Conservation (phyloP, 2,888 invertebrate genomes). For the Rotaria sp. region DNA sequence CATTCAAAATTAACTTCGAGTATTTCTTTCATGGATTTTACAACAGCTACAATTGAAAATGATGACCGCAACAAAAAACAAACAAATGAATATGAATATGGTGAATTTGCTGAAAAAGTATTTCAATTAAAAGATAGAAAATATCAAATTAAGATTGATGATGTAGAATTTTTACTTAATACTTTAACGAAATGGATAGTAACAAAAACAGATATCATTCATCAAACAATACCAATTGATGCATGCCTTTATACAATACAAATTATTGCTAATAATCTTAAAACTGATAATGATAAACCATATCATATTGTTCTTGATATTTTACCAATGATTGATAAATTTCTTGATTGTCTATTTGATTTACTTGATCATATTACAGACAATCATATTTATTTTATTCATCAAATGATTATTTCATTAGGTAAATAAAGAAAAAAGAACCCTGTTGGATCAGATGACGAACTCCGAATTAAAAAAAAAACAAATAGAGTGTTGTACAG, state of each 20-base stretch:
- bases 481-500: no score
- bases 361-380: neutral
- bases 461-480: no score
- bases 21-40: neutral
- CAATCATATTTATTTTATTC: neutral
- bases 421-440: neutral
- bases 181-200: neutral
- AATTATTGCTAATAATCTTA: neutral
- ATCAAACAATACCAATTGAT: neutral
- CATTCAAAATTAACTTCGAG: neutral
- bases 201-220: neutral
- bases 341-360: neutral
- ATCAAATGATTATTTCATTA: neutral
- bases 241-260: neutral
- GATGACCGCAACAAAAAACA: neutral
- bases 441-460: no score
- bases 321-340: neutral
- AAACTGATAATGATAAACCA: neutral
- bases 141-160: neutral
- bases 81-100: neutral
- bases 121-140: neutral
- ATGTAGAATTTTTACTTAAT: neutral
- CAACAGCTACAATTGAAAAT: neutral
- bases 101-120: neutral
- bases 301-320: conserved; percentile 1